Evolutionary conservation across 2,113 vertebrate genomes (phyloP).

Genomic region (Etheostoma spectabile): DNA sequence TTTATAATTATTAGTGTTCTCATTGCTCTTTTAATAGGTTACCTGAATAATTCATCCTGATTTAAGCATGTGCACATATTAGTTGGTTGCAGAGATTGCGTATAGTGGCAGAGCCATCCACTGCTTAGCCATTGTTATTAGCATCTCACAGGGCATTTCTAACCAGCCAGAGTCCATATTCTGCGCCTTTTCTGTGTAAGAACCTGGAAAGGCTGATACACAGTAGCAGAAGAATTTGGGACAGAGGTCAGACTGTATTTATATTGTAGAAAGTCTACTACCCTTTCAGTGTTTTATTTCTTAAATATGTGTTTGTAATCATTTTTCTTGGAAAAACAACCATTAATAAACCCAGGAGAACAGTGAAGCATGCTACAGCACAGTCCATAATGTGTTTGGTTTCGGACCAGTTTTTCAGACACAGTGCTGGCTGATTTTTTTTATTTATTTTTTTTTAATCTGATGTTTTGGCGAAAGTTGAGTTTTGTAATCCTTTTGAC

Average conservation of each 20-base stretch:
- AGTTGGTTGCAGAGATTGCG: conserved; percentile 3
- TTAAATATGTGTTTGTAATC: conserved; percentile 17
- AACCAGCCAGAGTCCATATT: conserved; percentile 50
- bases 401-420: conserved; percentile 21
- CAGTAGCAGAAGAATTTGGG: conserved; percentile 63
- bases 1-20: not conserved
- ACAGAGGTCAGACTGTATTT: conserved; percentile 65
- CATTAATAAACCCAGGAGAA: conserved; percentile 19
- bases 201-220: conserved; percentile 66
- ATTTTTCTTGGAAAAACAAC: not conserved
- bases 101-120: conserved; percentile 21
- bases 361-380: conserved; percentile 5
- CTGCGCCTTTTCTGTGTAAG: conserved; percentile 61
- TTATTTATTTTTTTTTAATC: conserved; percentile 37
- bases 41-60: not conserved
- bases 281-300: conserved; percentile 17
- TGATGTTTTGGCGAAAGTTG: conserved; percentile 34
- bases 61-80: not conserved
- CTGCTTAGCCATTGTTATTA: conserved; percentile 67
- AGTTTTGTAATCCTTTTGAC: conserved; percentile 47
- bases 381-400: conserved; percentile 26
- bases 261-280: not conserved
- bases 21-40: not conserved
- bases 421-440: conserved; percentile 23
- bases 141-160: conserved; percentile 65